A percentile compares a stretch with the other conserved stretches of the same genome.
Conservation (phyloP, 2,888 invertebrate genomes). For the Phengaris alcon region DNA sequence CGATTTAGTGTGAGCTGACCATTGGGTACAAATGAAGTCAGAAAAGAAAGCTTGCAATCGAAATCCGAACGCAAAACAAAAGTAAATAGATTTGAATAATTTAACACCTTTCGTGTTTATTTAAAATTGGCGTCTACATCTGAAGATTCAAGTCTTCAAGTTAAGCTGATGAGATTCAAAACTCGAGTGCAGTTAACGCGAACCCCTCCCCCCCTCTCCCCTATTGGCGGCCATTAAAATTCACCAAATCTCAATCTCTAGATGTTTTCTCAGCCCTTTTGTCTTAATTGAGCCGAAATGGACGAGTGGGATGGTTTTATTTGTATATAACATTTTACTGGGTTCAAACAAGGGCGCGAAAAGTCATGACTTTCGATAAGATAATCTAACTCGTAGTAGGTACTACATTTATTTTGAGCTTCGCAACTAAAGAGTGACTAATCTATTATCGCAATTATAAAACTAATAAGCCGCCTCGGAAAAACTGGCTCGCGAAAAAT, state of each 20-base stretch:
- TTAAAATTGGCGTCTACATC: background rate
- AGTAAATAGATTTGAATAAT: background rate
- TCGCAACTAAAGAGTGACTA: too few relatives aligned
- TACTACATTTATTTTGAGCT: too few relatives aligned
- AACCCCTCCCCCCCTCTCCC: background rate
- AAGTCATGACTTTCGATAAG: background rate
- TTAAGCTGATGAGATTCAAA: constrained; percentile 29
- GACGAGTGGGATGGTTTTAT: constrained; percentile 12
- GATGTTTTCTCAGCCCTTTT: constrained; percentile 17
- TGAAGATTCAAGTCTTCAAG: constrained; percentile 21
- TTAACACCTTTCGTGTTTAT: background rate
- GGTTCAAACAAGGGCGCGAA: background rate
- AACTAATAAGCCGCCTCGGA: too few relatives aligned
- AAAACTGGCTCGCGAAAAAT: too few relatives aligned
- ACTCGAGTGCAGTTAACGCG: constrained; percentile 16
- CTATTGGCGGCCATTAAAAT: constrained; percentile 9
- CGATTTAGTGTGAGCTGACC: too few relatives aligned
- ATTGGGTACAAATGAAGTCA: too few relatives aligned
- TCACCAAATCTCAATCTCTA: constrained; percentile 22
- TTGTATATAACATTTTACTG: constrained; percentile 7
- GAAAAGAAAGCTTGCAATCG: too few relatives aligned
- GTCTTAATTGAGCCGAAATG: constrained; percentile 18
- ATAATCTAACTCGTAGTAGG: background rate
- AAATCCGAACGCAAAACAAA: background rate
- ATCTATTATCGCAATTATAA: too few relatives aligned